Evolutionary conservation across 2,888 invertebrate genomes (phyloP), one percentile per base, ranked within the genome.

Genomic region (Callinectes sapidus): DNA sequence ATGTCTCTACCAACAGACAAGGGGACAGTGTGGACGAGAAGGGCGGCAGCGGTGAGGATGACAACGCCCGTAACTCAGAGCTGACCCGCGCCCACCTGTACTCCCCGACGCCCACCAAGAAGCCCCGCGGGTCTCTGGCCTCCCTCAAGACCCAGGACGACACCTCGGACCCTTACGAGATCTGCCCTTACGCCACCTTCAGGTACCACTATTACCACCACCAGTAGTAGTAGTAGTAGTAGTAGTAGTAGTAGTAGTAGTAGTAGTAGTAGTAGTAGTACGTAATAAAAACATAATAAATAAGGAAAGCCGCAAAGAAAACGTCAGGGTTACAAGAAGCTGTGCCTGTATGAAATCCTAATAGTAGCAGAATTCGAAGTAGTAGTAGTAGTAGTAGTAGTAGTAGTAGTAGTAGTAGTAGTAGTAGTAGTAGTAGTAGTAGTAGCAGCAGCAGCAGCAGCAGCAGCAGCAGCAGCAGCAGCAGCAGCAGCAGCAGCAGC

Each of bases 171-270:
- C 92, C 92, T 39, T 92, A 92, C 55, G 92, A 92, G 87, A 92
- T 92, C 92, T 92, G 92, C 42, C 92, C 92, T n/a, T 92, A 92
- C 42, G 92, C 92, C 87, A 92, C 92, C 55, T 92, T 92, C 61
- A 92, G 92, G 92, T 92, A 90, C n/a, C n/a, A 71, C 28, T 28
- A n/a, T 8, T 28, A 77, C 8, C 10, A n/a, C 8, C 6, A 28
- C 2, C 28, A 5, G 23, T 71, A n/a, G 71, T 28, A n/a, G 71
- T 28, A 71, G 28, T 28, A 28, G 71, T 28, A 77, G 71, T 77
- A 77, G 28, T 77, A 28, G 71, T 77, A 77, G 71, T 77, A 77
- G n/a, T 8, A 77, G n/a, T 28, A 77, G 71, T 28, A 77, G n/a
- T 77, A 77, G 71, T 77, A 77, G 71, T 77, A 28, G 71, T 77